These are phyloP conservation scores for Actias luna DNA, from an alignment of 2,888 invertebrate genomes.

Conservation along the genomic window DNA sequence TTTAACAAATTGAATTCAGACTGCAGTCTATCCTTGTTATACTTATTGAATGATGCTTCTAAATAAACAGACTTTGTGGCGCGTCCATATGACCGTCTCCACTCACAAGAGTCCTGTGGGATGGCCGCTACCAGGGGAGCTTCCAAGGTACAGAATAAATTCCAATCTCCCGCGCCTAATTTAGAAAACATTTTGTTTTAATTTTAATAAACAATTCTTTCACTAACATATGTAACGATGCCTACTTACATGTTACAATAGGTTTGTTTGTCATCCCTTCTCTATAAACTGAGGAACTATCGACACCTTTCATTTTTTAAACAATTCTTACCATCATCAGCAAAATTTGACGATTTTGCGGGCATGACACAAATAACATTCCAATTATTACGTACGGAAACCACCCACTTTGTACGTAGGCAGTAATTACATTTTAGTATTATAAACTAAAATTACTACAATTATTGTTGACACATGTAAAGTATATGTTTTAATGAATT, in stretches of 20 bases:
- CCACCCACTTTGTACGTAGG: slow-evolving; percentile 65
- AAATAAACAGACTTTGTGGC: slow-evolving; percentile 92
- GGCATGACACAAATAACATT: slow-evolving; percentile 71
- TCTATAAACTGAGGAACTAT: slow-evolving; percentile 69
- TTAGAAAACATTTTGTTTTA: slow-evolving; percentile 27
- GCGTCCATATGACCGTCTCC: slow-evolving; percentile 94
- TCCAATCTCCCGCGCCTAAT: slow-evolving; percentile 92
- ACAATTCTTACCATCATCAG: slow-evolving; percentile 62
- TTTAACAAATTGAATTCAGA: slow-evolving; percentile 90
- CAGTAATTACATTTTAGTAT: slow-evolving; percentile 9
- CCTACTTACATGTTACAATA: slow-evolving; percentile 86
- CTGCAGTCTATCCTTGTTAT: slow-evolving; percentile 87
- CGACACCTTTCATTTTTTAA: slow-evolving; percentile 83
- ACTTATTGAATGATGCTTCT: slow-evolving; percentile 90
- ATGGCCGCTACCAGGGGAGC: slow-evolving; percentile 89
- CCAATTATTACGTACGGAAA: slow-evolving; percentile 48
- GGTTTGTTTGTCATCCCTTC: slow-evolving; percentile 86
- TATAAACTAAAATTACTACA: background rate
- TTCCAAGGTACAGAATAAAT: slow-evolving; percentile 91
- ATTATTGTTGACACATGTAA: slow-evolving; percentile 3
- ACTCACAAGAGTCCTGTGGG: slow-evolving; percentile 94
- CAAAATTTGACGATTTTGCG: slow-evolving; percentile 54
- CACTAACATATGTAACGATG: slow-evolving; percentile 16
- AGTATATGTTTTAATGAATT: slow-evolving; percentile 10
- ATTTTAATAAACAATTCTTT: slow-evolving; percentile 16